Percentiles rank a stretch among this genome's conserved stretches.
phyloP scores from a whole-genome alignment of 35 echinoderm and acorn worm species.

The Lytechinus pictus region DNA sequence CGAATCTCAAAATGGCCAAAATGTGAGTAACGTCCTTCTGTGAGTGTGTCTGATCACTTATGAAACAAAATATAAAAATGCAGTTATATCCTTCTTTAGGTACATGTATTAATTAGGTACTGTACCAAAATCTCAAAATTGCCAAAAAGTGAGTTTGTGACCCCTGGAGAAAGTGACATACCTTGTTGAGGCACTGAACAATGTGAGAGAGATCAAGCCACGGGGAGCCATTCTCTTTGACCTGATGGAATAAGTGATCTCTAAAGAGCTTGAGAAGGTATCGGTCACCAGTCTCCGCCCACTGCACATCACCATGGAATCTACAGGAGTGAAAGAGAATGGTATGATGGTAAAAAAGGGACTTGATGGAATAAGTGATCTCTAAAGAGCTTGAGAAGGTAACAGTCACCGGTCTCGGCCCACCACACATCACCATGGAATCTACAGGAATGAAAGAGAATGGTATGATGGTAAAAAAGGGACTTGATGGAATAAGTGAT shows the following conservation, averaged over 20 bases:
- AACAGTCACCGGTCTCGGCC: slow-evolving; percentile 96
- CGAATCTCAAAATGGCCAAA: too few relatives aligned
- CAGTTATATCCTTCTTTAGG: too few relatives aligned
- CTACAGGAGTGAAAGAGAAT: slow-evolving; percentile 29
- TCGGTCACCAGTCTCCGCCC: slow-evolving; percentile 96
- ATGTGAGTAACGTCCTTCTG: too few relatives aligned
- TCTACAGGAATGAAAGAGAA: slow-evolving; percentile 36
- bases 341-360: too few relatives aligned
- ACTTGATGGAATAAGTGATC: slow-evolving; percentile 98
- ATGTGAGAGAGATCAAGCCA: slow-evolving; percentile 97
- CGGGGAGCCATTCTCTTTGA: slow-evolving; percentile 78
- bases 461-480: too few relatives aligned
- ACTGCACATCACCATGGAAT: slow-evolving; percentile 88
- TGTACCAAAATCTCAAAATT: too few relatives aligned
- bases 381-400: slow-evolving; percentile 92
- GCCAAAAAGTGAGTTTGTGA: too few relatives aligned
- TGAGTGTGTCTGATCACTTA: too few relatives aligned
- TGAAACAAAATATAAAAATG: too few relatives aligned
- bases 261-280: slow-evolving; percentile 95
- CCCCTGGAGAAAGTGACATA: background rate
- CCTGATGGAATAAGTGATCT: slow-evolving; percentile 96
- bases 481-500: slow-evolving; percentile 96
- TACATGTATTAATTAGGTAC: too few relatives aligned
- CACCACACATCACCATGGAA: slow-evolving; percentile 90
- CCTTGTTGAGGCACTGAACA: slow-evolving; percentile 96